Conservation (phyloP, 2,888 invertebrate genomes). For the Sphaerophoria rueppellii region DNA sequence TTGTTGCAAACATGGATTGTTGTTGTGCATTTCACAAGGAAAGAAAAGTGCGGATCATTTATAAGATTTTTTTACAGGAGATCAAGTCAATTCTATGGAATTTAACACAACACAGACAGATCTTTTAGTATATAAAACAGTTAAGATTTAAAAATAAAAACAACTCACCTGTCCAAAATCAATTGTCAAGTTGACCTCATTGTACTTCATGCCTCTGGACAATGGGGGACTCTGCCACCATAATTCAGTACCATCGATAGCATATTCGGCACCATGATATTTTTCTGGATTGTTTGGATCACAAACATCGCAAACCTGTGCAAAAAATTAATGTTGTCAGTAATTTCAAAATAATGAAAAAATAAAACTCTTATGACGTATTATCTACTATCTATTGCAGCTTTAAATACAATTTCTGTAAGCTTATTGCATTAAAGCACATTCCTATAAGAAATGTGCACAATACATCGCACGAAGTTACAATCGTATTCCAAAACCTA, state of each 20-base stretch:
- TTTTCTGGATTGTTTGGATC: constrained; percentile 89
- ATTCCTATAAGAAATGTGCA: no score
- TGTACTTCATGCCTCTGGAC: constrained; percentile 97
- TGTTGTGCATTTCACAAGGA: no score
- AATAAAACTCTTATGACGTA: neutral
- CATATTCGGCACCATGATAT: constrained; percentile 94
- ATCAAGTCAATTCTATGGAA: no score
- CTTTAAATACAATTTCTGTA: no score
- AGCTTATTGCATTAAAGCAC: no score
- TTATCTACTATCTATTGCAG: no score
- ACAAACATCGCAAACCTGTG: constrained; percentile 96
- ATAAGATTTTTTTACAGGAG: no score
- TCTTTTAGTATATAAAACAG: no score
- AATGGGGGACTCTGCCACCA: constrained; percentile 99
- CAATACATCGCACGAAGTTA: no score
- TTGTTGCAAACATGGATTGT: neutral
- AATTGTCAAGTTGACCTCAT: constrained; percentile 98
- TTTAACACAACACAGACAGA: no score
- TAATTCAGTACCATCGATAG: constrained; percentile 97
- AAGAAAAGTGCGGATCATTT: no score
- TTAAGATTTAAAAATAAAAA: constrained; percentile 1
- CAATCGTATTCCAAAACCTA: no score
- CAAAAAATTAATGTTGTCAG: constrained; percentile 18
- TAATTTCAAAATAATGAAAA: neutral
- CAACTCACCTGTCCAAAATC: constrained; percentile 95